Conservation (phyloP, 2,113 vertebrate genomes). For the Acrocephalus arundinaceus region DNA sequence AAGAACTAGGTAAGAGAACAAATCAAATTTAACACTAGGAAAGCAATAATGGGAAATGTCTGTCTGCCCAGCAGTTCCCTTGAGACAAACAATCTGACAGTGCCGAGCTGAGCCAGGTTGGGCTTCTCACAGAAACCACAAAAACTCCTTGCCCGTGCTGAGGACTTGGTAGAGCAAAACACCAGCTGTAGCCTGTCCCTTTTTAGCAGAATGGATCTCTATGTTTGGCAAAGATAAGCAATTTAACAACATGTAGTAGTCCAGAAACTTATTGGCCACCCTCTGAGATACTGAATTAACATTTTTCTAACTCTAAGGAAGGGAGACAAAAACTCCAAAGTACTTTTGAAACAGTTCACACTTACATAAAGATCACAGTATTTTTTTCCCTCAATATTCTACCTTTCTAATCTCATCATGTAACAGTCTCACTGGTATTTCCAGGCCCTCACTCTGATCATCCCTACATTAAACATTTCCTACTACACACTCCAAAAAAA, state of each 20-base stretch:
- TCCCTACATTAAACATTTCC: background rate
- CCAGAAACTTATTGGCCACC: background rate
- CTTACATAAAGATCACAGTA: background rate
- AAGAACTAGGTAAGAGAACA: conserved; percentile 32
- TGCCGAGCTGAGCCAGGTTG: background rate
- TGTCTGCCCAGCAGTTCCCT: background rate
- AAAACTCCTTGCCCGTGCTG: background rate
- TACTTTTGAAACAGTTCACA: background rate
- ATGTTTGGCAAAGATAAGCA: conserved; percentile 8
- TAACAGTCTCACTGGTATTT: background rate
- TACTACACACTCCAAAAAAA: background rate
- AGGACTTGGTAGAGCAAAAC: background rate
- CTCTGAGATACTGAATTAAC: conserved; percentile 8
- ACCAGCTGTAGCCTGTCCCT: background rate
- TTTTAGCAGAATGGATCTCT: conserved; percentile 10
- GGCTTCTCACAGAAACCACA: background rate
- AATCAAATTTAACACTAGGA: conserved; percentile 46
- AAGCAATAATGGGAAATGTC: conserved; percentile 32
- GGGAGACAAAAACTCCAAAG: background rate
- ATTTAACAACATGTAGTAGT: background rate
- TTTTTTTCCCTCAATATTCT: background rate
- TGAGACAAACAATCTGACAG: conserved; percentile 31
- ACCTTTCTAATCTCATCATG: background rate
- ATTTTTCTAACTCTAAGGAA: background rate
- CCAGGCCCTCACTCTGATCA: background rate